Conservation (phyloP, 1,140 invertebrate genomes). For the Vanessa tameamea region DNA sequence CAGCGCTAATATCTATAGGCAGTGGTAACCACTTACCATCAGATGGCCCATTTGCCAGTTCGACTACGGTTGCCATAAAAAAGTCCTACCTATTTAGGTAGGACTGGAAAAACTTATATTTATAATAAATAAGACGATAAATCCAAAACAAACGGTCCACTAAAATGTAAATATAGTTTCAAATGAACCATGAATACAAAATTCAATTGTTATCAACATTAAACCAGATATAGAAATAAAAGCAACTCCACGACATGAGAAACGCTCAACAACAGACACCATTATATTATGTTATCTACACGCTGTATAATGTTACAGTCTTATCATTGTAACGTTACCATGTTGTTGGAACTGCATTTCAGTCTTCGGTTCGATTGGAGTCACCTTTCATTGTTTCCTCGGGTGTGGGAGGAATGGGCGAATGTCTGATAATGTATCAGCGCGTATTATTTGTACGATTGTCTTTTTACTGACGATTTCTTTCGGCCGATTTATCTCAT, state of each 20-base stretch:
- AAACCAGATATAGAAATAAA: neutral
- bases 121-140: too few species aligned
- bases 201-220: neutral
- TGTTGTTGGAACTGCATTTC: conserved; percentile 26
- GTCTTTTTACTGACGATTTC: neutral
- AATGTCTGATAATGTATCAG: conserved; percentile 15
- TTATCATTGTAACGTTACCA: conserved; percentile 29
- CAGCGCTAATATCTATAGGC: too few species aligned
- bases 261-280: neutral
- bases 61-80: too few species aligned
- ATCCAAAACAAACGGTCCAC: too few species aligned
- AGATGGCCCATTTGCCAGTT: too few species aligned
- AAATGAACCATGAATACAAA: neutral
- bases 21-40: too few species aligned
- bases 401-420: conserved; percentile 18
- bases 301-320: conserved; percentile 16
- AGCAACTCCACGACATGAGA: neutral
- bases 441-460: conserved; percentile 6
- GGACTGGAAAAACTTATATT: too few species aligned
- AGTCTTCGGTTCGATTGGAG: conserved; percentile 17
- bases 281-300: conserved; percentile 6
- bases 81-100: too few species aligned
- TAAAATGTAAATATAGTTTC: neutral
- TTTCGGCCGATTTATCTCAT: neutral
- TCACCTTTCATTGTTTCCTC: conserved; percentile 30